Evolutionary conservation across 1,140 invertebrate genomes (phyloP).

Genomic region (Drosophila pruinosa): DNA sequence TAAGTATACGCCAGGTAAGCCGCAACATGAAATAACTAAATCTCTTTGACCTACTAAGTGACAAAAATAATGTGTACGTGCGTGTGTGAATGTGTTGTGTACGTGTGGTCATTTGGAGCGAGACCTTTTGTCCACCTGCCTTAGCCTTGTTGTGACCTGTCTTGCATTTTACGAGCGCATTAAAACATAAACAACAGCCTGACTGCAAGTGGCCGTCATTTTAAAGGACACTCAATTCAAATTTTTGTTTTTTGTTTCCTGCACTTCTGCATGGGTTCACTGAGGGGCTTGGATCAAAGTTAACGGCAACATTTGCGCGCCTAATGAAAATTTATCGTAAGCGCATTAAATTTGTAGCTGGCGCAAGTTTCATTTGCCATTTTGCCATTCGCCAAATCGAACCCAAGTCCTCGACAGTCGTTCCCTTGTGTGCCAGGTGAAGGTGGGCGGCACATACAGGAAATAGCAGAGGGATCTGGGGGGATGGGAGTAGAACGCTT

Average conservation of each 20-base stretch:
- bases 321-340: conserved; percentile 76
- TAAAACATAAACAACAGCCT: conserved; percentile 62
- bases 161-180: conserved; percentile 70
- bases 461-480: background rate
- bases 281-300: conserved; percentile 45
- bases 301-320: conserved; percentile 58
- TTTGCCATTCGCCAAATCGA: conserved; percentile 33
- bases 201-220: conserved; percentile 31
- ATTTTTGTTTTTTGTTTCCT: conserved; percentile 37
- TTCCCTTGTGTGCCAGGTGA: background rate
- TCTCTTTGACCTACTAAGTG: conserved; percentile 55
- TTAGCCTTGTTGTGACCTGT: conserved; percentile 21
- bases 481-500: background rate
- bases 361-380: conserved; percentile 47
- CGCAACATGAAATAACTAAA: conserved; percentile 28
- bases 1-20: conserved; percentile 74
- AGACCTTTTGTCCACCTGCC: background rate
- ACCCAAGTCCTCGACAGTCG: background rate
- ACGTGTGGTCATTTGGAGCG: conserved; percentile 33
- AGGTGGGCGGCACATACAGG: background rate
- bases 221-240: conserved; percentile 55
- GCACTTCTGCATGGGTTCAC: background rate
- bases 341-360: conserved; percentile 72
- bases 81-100: conserved; percentile 4
- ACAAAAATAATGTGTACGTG: conserved; percentile 9